Base-by-base conservation (phyloP, 92 coral and sea anemone species). In the Metridium senile region DNA sequence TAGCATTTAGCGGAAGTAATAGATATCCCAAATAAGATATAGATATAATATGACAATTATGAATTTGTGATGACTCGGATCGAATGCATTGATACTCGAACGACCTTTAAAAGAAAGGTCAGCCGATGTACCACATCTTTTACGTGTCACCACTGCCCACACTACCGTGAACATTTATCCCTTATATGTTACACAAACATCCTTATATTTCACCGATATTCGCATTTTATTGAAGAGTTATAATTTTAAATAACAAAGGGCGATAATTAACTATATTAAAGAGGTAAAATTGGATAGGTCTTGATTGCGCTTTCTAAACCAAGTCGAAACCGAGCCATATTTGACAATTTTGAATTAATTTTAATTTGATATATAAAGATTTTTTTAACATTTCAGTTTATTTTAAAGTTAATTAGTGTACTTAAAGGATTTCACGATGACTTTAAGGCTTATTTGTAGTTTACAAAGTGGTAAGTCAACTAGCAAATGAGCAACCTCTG, bases 401-500 rank as follows among this genome's bases (percentile, higher is more conserved):
- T 4, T 59, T 59, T 22, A 1, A 59, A 7, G 31, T 59, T 59
- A 59, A 3, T 23, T 3, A 26, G 22, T 1, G 65, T 59, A 26
- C 28, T 59, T 59, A 59, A 11, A 26, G 65, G 65, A 59, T 59
- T 59, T 59, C 32, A 22, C 65, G 9, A 11, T 20, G 2, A 59
- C 16, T 19, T 26, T 59, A 59, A n/a, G 29, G 65, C 65, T 59
- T 59, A 7, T 19, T 21, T 22, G 26, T 22, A 59, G 29, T 59
- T 59, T 59, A 59, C 65, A 22, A 59, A n/a, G 65, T n/a, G 65
- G 49, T 39, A 39, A 39, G 6, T 39, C 6, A 54, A 28, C 39
- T 71, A 34, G 71, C 80, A 75, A 75, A 75, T 62, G 80, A 75
- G 71, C 80, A 75, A 45, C 34, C 8, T 54, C 4, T 9, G 45